Base-by-base conservation (phyloP, 2,888 invertebrate genomes). In the Acleris sparsana region DNA sequence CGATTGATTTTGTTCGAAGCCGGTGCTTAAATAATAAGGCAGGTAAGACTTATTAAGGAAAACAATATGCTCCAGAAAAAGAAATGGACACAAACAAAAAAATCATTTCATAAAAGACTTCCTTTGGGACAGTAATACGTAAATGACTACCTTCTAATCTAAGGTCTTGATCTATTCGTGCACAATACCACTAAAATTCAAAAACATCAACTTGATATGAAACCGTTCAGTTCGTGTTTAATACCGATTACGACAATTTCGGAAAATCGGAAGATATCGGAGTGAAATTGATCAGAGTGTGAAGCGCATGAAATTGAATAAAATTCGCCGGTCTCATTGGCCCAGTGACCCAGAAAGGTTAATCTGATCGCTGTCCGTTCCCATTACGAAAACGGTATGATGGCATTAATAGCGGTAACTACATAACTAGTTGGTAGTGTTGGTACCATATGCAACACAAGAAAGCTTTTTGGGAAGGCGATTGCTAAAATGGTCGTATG, bases 271-370 rank as follows among this genome's bases (percentile, higher is more conserved):
- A 33, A 55, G 44, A 59, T n/a, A n/a, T 29, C 43, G 17, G 39
- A 17, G n/a, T 29, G 55, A 59, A 60, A 58, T 58, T 49, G 43
- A 44, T 17, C 18, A 22, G 52, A 62, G 62, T 66, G 52, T 66
- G 48, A 59, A 33, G 33, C 48, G 58, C 29, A 59, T 59, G 48
- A 57, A 66, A 66, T 62, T 66, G 48, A 66, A 66, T 66, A 66
- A 66, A 56, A 66, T 66, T 66, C 53, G 66, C 69, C 60, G 61
- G 65, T 72, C 52, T 65, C 73, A 73, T 70, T 79, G 82, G 78
- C 83, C 84, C 66, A 71, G 72, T 85, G 70, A 78, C 84, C 85
- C 72, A 75, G 72, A 78, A 84, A 60, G 61, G 70, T 73, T 76
- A 79, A 79, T 78, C 75, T 73, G 72, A 75, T 73, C 72, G 72